Evolutionary conservation across 1,140 invertebrate species (phyloP).

Genomic region (Brachionus rubens): DNA sequence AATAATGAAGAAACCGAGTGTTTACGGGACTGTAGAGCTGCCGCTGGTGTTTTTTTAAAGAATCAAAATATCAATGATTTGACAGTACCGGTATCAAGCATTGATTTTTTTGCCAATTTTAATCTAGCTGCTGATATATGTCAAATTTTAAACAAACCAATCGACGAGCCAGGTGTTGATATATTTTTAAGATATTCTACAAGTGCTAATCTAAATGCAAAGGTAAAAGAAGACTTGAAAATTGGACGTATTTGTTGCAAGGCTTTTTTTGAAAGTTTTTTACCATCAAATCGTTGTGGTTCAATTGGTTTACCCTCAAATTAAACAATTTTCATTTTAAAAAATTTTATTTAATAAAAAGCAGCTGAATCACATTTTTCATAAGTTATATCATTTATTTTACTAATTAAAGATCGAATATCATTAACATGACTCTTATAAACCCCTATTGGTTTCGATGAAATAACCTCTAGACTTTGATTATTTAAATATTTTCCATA

Average conservation of each 20-base stretch:
- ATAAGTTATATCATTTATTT: not conserved
- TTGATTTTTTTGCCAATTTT: not conserved
- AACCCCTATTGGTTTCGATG: not conserved
- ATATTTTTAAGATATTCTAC: conserved; percentile 5
- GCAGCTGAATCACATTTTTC: not conserved
- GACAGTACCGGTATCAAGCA: not conserved
- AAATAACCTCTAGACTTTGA: not conserved
- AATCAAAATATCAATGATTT: not conserved
- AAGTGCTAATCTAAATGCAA: not conserved
- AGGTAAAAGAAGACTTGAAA: conserved; percentile 5
- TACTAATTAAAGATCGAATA: not conserved
- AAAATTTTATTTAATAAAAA: not conserved
- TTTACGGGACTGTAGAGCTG: not conserved
- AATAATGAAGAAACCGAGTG: not conserved
- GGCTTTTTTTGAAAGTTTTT: not conserved
- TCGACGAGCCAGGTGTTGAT: not conserved
- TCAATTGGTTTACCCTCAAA: not conserved
- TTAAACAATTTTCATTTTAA: not conserved
- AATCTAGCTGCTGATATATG: not conserved
- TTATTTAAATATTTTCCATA: not conserved
- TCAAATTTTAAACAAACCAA: not conserved
- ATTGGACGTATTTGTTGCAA: not conserved
- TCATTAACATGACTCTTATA: not conserved
- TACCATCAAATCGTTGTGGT: not conserved
- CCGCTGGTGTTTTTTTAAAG: not conserved